Percentiles rank a stretch among this genome's conserved stretches.
phyloP scores from a whole-genome alignment of 2,888 invertebrate species.

The Macropis europaea region DNA sequence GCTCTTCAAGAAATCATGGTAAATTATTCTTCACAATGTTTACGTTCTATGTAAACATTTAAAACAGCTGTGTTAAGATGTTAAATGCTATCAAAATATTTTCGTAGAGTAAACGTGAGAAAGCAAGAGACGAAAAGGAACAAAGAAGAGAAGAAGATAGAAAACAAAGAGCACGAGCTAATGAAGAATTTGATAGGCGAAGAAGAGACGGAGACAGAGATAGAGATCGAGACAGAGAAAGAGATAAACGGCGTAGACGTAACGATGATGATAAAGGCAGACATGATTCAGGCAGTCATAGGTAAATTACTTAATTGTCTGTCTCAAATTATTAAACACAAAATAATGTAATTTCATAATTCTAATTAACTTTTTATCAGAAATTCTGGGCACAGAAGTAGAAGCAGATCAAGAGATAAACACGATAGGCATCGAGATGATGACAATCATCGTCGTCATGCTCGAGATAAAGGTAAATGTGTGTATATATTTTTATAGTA shows the following conservation, averaged over 20 bases:
- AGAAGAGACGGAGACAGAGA: conserved; percentile 71
- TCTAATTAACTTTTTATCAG: conserved; percentile 56
- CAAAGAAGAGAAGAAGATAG: conserved; percentile 81
- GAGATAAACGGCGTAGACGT: conserved; percentile 74
- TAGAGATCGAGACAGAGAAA: conserved; percentile 69
- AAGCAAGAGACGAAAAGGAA: conserved; percentile 81
- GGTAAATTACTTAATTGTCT: conserved; percentile 56
- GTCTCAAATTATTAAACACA: not conserved
- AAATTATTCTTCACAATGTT: conserved; percentile 9
- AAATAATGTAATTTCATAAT: not conserved
- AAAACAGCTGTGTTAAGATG: not conserved
- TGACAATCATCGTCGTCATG: conserved; percentile 75
- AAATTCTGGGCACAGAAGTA: conserved; percentile 74
- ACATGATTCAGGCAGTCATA: conserved; percentile 72
- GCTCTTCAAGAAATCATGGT: conserved; percentile 83
- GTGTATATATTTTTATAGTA: not conserved
- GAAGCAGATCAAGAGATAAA: conserved; percentile 76
- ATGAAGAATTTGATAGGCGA: conserved; percentile 74
- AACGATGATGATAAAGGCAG: conserved; percentile 75
- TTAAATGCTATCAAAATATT: not conserved
- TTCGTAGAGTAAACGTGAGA: conserved; percentile 78
- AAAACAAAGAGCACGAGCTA: conserved; percentile 78
- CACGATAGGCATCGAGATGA: conserved; percentile 77
- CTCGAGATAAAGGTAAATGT: conserved; percentile 74
- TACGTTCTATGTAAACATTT: not conserved